Conservation (phyloP, 2,888 invertebrate genomes). For the Eristalis tenax region DNA sequence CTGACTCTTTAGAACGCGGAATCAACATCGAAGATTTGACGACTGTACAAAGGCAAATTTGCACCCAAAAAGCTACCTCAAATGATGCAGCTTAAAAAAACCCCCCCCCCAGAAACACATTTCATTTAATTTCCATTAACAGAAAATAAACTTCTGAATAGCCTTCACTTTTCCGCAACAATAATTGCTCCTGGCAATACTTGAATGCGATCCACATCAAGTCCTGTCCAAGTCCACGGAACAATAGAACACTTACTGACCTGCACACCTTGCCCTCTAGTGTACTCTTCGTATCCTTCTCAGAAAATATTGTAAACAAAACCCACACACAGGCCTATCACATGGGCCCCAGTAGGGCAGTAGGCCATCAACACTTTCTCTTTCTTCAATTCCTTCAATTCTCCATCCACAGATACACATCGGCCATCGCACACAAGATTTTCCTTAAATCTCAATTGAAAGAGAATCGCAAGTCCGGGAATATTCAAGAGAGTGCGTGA, state of each 20-base stretch:
- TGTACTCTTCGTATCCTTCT: slow-evolving; percentile 2
- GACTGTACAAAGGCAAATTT: too few species aligned
- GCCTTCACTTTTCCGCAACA: too few species aligned
- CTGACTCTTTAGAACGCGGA: too few species aligned
- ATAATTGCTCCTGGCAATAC: too few species aligned
- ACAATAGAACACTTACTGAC: slow-evolving; percentile 36
- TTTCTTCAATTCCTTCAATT: slow-evolving; percentile 10
- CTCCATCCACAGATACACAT: neutral
- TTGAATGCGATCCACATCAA: slow-evolving; percentile 8
- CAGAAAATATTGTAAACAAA: slow-evolving; percentile 59
- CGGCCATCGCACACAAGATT: neutral
- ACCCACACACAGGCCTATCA: slow-evolving; percentile 30
- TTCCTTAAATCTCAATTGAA: neutral
- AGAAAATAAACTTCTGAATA: too few species aligned
- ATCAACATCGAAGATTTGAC: too few species aligned
- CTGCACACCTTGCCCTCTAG: slow-evolving; percentile 28
- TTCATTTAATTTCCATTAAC: too few species aligned
- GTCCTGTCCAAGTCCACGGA: neutral
- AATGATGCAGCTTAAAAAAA: too few species aligned
- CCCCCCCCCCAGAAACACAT: too few species aligned
- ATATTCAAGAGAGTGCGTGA: slow-evolving; percentile 14
- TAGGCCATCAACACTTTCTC: slow-evolving; percentile 65
- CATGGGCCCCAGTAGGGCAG: slow-evolving; percentile 49
- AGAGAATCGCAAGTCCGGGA: slow-evolving; percentile 9
- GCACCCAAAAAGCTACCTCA: too few species aligned